Evolutionary conservation across 2,888 invertebrate genomes (phyloP).

Genomic region (Erebia palarica): DNA sequence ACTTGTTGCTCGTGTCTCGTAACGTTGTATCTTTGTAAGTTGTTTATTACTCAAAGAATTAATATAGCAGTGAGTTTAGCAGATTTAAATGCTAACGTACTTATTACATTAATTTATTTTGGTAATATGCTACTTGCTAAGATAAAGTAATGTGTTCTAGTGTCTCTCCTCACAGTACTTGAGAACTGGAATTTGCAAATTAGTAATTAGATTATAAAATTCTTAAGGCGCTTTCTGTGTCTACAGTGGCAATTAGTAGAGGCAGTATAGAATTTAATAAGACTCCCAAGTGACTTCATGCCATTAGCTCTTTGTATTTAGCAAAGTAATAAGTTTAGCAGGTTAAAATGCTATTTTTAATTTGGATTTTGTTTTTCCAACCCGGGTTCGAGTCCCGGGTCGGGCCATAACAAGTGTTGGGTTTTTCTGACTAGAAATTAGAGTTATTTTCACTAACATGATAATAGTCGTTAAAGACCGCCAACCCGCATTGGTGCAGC

Average conservation of each 20-base stretch:
- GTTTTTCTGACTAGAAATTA: too few relatives aligned
- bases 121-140: not conserved
- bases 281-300: not conserved
- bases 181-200: not conserved
- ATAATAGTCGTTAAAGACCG: too few relatives aligned
- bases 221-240: not conserved
- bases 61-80: too few relatives aligned
- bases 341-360: not conserved
- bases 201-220: not conserved
- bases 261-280: conserved; percentile 2
- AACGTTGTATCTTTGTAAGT: too few relatives aligned
- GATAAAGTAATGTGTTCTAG: not conserved
- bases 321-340: not conserved
- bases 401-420: too few relatives aligned
- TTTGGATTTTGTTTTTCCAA: not conserved
- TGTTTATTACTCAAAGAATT: too few relatives aligned
- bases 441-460: too few relatives aligned
- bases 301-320: not conserved
- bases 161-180: not conserved
- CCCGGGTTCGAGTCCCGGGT: too few relatives aligned
- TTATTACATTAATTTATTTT: too few relatives aligned
- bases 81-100: too few relatives aligned
- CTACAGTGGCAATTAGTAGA: not conserved
- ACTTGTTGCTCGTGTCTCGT: too few relatives aligned
- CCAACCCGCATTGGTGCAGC: too few relatives aligned